Conservation (phyloP, 2,888 invertebrate species). For the Tenthredo amoena region DNA sequence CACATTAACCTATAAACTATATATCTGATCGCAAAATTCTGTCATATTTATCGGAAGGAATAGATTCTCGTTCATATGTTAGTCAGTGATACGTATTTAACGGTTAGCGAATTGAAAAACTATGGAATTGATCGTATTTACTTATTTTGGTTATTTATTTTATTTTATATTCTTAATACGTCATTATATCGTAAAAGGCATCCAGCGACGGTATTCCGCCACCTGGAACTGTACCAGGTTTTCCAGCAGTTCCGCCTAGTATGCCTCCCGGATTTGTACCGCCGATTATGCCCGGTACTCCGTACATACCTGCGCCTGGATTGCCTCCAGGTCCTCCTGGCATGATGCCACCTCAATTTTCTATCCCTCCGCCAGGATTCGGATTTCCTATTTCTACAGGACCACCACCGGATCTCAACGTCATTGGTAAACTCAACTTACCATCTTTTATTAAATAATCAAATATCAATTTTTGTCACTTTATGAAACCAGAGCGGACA, state of each 20-base stretch:
- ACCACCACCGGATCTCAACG: conserved; percentile 71
- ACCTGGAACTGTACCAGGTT: conserved; percentile 71
- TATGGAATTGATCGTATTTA: background rate
- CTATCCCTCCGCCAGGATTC: conserved; percentile 90
- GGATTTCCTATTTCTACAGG: conserved; percentile 75
- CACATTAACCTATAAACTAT: background rate
- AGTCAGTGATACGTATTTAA: background rate
- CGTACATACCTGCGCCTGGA: conserved; percentile 74
- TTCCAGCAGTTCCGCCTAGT: conserved; percentile 70
- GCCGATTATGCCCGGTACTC: conserved; percentile 73
- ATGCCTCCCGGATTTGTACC: conserved; percentile 72
- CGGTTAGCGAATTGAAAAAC: background rate
- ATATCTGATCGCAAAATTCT: background rate
- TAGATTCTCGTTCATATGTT: background rate
- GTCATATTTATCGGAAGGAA: background rate
- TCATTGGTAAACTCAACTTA: conserved; percentile 68
- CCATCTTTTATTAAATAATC: no score
- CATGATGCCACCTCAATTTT: conserved; percentile 85
- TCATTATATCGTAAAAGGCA: conserved; percentile 63
- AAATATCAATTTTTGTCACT: background rate
- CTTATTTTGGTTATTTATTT: background rate
- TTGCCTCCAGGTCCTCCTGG: conserved; percentile 75
- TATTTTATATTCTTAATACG: background rate
- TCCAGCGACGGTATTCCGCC: conserved; percentile 75
- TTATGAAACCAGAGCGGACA: no score